These are phyloP conservation scores for Clamator glandarius DNA, from an alignment of 2,797 vertebrate genomes.

Conservation along the genomic window DNA sequence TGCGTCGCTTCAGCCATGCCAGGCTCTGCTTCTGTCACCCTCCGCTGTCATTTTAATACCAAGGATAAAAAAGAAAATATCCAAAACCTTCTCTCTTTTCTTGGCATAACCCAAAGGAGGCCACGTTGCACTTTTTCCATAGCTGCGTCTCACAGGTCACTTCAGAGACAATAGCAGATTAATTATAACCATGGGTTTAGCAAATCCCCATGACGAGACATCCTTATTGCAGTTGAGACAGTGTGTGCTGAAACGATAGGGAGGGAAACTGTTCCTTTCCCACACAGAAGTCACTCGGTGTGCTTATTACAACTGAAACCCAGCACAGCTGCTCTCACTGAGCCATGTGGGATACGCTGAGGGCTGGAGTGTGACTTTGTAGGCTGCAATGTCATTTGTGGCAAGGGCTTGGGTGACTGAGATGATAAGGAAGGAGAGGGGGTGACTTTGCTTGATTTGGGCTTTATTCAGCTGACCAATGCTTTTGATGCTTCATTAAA, in stretches of 20 bases:
- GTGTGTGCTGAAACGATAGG: constrained; percentile 35
- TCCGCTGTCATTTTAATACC: neutral
- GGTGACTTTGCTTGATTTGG: neutral
- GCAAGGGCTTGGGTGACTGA: neutral
- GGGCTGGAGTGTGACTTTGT: neutral
- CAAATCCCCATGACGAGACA: constrained; percentile 65
- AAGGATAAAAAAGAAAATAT: neutral
- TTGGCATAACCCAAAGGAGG: constrained; percentile 54
- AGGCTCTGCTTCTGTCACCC: neutral
- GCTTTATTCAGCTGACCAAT: neutral
- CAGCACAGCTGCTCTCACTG: neutral
- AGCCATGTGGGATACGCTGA: neutral
- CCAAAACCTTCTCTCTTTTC: constrained; percentile 47
- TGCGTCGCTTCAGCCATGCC: neutral
- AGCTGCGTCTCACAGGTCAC: constrained; percentile 50
- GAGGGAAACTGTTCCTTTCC: constrained; percentile 42
- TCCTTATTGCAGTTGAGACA: constrained; percentile 41
- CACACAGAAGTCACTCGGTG: constrained; percentile 27
- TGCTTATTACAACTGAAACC: neutral
- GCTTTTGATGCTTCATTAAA: neutral
- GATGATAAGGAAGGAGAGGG: neutral
- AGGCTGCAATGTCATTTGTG: neutral
- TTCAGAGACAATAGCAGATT: constrained; percentile 65
- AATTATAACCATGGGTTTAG: constrained; percentile 68
- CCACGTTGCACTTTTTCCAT: constrained; percentile 14